phyloP scores from a whole-genome alignment of 2,888 invertebrate genomes.

The Sinelater perroti region DNA sequence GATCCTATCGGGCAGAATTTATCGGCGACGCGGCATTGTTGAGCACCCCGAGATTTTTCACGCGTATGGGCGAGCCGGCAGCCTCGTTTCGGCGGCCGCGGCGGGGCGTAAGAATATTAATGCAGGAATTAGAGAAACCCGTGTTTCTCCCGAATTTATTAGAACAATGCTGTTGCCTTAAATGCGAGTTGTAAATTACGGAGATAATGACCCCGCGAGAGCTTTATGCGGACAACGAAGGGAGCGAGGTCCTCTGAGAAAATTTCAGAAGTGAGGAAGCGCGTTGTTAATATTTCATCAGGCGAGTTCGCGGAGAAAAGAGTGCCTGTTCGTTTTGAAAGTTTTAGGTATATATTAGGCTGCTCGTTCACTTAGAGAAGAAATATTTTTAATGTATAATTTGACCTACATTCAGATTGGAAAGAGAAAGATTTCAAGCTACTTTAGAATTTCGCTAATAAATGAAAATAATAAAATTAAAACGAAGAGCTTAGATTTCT shows the following conservation, averaged over 20 bases:
- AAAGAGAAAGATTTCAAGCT: too few species aligned
- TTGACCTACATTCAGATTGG: too few species aligned
- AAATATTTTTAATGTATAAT: too few species aligned
- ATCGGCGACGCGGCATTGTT: conserved; percentile 20
- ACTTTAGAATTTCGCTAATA: too few species aligned
- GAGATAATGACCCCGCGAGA: conserved; percentile 1
- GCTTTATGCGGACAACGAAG: conserved; percentile 1
- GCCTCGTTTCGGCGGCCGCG: not conserved
- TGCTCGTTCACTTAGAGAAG: too few species aligned
- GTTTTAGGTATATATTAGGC: too few species aligned
- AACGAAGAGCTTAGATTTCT: too few species aligned
- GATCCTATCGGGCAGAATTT: conserved; percentile 25
- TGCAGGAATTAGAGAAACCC: not conserved
- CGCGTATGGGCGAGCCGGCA: conserved; percentile 10
- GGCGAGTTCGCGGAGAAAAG: too few species aligned
- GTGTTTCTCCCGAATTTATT: conserved; percentile 9
- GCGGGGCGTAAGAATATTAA: not conserved
- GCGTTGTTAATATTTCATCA: conserved; percentile 4
- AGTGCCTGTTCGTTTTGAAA: too few species aligned
- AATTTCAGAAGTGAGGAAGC: conserved; percentile 9
- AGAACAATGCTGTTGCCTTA: conserved; percentile 2
- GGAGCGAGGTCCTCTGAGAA: conserved; percentile 1
- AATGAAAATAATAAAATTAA: too few species aligned
- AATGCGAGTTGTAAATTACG: conserved; percentile 4
- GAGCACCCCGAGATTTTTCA: conserved; percentile 18